Base-by-base conservation (phyloP, 2,113 vertebrate species). In the Calyptommatus sinebrachiatus region DNA sequence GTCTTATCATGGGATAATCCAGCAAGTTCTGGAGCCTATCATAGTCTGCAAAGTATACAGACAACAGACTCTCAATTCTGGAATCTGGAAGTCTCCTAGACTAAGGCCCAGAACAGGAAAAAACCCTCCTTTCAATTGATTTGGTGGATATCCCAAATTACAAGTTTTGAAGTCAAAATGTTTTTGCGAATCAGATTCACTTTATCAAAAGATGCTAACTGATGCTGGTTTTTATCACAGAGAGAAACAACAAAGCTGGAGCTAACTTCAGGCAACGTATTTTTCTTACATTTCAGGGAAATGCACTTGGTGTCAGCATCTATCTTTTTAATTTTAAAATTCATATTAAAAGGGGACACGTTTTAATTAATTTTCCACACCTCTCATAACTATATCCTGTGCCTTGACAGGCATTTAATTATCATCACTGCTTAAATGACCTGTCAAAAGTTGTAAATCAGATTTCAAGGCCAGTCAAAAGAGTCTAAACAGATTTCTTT, bases 291-390 rank as follows among this genome's bases (percentile, higher is more conserved):
- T 18, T 79, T 78, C 73, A 61, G 80, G 76, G 68, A 76, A 50
- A 68, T 22, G 4, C 83, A 84, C 83, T 69, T 88, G 73, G 16
- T 84, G 70, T 35, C 28, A 75, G 1, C 78, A 78, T 81, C 77
- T 46, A 35, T 31, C 45, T 75, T 18, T 86, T 89, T 86, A 87
- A 84, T 63, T 77, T 71, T 74, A 86, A 79, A 60, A 84, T 80
- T 73, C 71, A 18, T 85, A 86, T 35, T 66, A 60, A 88, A 87
- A 7, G 82, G 79, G 65, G 77, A 76, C 75, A 88, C 60, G 82
- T 67, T 50, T 81, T 89, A 85, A 92, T 91, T 91, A 90, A 83
- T 24, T 75, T 88, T 71, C 78, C 24, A 86, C 76, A 85, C 68
- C 16, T 61, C 41, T 82, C 41, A 28, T 83, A 66, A 80, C 78